Evolutionary conservation across 2,113 vertebrate genomes (phyloP), one percentile per base, ranked within the genome.

Genomic region (Acrocephalus arundinaceus): DNA sequence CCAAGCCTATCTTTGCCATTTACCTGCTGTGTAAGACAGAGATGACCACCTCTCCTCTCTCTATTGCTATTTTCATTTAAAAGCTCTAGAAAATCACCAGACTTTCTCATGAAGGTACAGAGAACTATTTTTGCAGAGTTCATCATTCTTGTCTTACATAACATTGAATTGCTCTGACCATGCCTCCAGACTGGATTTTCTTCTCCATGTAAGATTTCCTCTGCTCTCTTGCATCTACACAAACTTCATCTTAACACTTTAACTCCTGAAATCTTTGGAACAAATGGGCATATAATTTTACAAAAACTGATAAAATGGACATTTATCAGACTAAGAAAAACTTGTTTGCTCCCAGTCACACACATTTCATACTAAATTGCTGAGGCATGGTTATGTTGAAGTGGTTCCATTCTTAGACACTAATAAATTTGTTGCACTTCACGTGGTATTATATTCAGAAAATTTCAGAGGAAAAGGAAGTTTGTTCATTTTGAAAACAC

Each of bases 111-210:
- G 4, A 35, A 77, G 18, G 27, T 20, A 20, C 7, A 43, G 13
- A 67, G 16, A 83, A 21, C 2, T 30, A 5, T 11, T 91, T 79
- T 49, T 71, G 13, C 28, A 39, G 78, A 74, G 5, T 62, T 10
- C 0, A 0, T 49, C 7, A 22, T 8, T 70, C 58, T 57, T 76
- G 22, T 11, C 22, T 19, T 13, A 19, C 8, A 4, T 23, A 39
- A 27, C 19, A 48, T 10, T 80, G 46, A n/a, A 14, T 78, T 71
- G 9, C 13, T 57, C 6, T 72, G 18, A 8, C 10, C 27, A 8
- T 13, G 7, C 6, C 4, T 55, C 30, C 59, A 30, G 51, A 59
- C 6, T 35, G 19, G 2, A 13, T 85, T 77, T 70, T 54, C 30
- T 89, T 84, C 28, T 70, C 22, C 15, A 13, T 22, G 6, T 43